Conservation (phyloP, 1,140 invertebrate genomes). For the Sweltsa coloradensis region DNA sequence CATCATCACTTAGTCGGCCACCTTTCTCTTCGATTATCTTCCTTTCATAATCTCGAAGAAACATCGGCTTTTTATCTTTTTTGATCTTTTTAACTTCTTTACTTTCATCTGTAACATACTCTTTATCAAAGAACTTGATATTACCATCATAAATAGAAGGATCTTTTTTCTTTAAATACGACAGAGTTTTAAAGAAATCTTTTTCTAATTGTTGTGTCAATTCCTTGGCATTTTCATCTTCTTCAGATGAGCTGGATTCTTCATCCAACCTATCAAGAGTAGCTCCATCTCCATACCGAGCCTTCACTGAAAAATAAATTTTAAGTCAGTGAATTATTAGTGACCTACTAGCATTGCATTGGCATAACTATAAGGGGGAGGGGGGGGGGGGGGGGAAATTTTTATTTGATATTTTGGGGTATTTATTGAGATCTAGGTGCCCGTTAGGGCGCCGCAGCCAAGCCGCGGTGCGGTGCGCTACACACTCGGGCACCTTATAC, state of each 20-base stretch:
- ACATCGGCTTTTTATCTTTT: slow-evolving; percentile 45
- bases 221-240: slow-evolving; percentile 46
- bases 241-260: slow-evolving; percentile 32
- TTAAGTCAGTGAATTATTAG: no score
- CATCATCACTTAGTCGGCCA: slow-evolving; percentile 43
- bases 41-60: slow-evolving; percentile 68
- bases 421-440: no score
- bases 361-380: no score
- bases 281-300: slow-evolving; percentile 48
- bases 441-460: no score
- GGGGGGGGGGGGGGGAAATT: no score
- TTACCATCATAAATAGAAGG: slow-evolving; percentile 74
- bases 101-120: no score
- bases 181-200: slow-evolving; percentile 73
- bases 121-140: slow-evolving; percentile 52
- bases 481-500: no score
- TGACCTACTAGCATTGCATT: no score
- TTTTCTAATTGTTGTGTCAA: slow-evolving; percentile 57
- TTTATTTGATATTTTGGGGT: no score
- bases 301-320: slow-evolving; percentile 50
- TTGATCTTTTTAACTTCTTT: no score
- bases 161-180: slow-evolving; percentile 77
- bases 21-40: slow-evolving; percentile 58
- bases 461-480: no score
- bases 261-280: slow-evolving; percentile 28